These are phyloP conservation scores for Dicyrtoma fusca DNA, from an alignment of 2,888 invertebrate species.

Conservation along the genomic window DNA sequence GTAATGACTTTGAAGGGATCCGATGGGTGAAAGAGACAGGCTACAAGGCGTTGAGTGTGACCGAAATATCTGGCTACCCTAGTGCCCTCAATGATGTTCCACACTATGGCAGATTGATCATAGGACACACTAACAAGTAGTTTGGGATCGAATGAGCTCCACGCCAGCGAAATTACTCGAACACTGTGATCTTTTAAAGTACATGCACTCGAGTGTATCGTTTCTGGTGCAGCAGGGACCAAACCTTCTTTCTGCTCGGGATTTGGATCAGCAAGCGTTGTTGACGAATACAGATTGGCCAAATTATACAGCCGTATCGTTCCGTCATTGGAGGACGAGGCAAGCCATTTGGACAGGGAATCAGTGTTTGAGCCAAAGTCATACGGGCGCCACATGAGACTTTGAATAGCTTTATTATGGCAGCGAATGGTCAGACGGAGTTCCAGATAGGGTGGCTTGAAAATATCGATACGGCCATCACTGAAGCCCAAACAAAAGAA, in stretches of 20 bases:
- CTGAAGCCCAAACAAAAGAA: slow-evolving; percentile 68
- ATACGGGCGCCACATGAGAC: slow-evolving; percentile 72
- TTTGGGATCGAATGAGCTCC: slow-evolving; percentile 72
- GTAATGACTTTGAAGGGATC: slow-evolving; percentile 68
- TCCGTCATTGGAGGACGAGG: slow-evolving; percentile 65
- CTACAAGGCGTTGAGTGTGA: slow-evolving; percentile 65
- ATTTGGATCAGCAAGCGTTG: not conserved
- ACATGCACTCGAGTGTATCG: slow-evolving; percentile 35
- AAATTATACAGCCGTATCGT: slow-evolving; percentile 64
- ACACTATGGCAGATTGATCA: slow-evolving; percentile 69
- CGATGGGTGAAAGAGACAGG: slow-evolving; percentile 70
- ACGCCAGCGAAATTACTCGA: slow-evolving; percentile 66
- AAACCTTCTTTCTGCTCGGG: not conserved
- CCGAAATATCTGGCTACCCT: slow-evolving; percentile 67
- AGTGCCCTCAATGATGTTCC: slow-evolving; percentile 66
- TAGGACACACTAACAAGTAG: slow-evolving; percentile 71
- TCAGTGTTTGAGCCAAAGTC: slow-evolving; percentile 42
- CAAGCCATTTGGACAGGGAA: slow-evolving; percentile 67
- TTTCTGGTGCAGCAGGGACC: not conserved
- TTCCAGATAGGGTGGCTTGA: slow-evolving; percentile 58
- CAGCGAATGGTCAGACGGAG: slow-evolving; percentile 61
- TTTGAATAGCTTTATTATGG: slow-evolving; percentile 68
- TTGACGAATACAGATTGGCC: slow-evolving; percentile 36
- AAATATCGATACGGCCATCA: slow-evolving; percentile 64
- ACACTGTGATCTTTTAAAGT: slow-evolving; percentile 62